Evolutionary conservation across 2,888 invertebrate species (phyloP).

Genomic region (Apodemia duryi): DNA sequence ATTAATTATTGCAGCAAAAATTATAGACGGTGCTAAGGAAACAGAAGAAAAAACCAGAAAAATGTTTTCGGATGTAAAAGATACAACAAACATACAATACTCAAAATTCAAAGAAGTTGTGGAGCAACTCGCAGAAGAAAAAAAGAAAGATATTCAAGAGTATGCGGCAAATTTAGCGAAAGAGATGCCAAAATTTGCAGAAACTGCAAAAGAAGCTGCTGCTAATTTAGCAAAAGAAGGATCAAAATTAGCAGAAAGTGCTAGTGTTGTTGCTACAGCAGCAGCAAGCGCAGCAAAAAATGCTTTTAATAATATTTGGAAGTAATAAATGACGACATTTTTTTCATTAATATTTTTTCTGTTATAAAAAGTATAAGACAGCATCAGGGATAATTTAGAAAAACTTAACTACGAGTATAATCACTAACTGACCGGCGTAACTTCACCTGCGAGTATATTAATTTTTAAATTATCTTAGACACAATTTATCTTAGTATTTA

Average conservation of each 20-base stretch:
- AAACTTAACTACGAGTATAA: too few relatives aligned
- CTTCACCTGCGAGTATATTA: too few relatives aligned
- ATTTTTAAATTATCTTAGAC: too few relatives aligned
- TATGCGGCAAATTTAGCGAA: background rate
- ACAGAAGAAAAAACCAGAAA: conserved; percentile 10
- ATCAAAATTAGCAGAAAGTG: background rate
- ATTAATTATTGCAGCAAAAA: conserved; percentile 1
- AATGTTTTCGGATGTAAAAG: conserved; percentile 13
- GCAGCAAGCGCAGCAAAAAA: conserved; percentile 2
- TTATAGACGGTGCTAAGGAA: conserved; percentile 1
- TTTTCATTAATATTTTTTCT: background rate
- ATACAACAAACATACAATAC: background rate
- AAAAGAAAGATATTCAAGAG: conserved; percentile 4
- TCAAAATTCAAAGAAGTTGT: conserved; percentile 12
- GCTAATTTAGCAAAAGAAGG: conserved; percentile 5
- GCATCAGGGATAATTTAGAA: too few relatives aligned
- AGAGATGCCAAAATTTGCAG: background rate
- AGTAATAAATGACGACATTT: background rate
- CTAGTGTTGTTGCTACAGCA: background rate
- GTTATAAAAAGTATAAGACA: background rate
- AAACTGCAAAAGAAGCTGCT: background rate
- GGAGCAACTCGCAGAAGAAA: background rate
- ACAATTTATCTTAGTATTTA: too few relatives aligned
- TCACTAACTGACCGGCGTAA: too few relatives aligned
- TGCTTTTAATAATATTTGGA: background rate